Percentiles rank a stretch among this genome's conserved stretches.
These are phyloP conservation scores for Drosophila paranaensis DNA, from an alignment of 2,888 invertebrate genomes.

Conservation along the genomic window DNA sequence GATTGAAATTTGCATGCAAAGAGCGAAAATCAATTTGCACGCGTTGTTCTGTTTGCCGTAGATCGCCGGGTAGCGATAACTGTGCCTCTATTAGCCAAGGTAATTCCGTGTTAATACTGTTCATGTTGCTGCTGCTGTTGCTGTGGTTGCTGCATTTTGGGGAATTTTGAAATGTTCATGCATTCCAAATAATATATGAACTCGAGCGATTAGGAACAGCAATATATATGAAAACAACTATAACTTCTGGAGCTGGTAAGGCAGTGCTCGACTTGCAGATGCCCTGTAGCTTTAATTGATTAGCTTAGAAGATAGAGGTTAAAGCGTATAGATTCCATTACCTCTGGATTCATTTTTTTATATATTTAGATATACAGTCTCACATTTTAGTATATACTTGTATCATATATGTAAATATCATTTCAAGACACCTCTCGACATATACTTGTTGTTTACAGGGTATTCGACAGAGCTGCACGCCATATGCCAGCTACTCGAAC, in stretches of 20 bases:
- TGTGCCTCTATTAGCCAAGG: slow-evolving; percentile 33
- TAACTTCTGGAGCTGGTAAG: background rate
- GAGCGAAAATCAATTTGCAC: slow-evolving; percentile 81
- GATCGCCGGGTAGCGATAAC: slow-evolving; percentile 54
- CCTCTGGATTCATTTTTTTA: too few species aligned
- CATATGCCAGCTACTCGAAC: slow-evolving; percentile 38
- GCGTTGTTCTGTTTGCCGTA: slow-evolving; percentile 52
- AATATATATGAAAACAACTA: slow-evolving; percentile 11
- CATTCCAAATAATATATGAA: slow-evolving; percentile 33
- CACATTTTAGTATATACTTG: background rate
- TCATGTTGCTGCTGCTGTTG: slow-evolving; percentile 8
- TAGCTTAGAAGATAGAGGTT: background rate
- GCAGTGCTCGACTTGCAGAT: background rate
- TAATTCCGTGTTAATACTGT: slow-evolving; percentile 23
- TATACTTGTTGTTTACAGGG: slow-evolving; percentile 2
- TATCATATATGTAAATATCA: background rate
- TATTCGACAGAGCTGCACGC: slow-evolving; percentile 23
- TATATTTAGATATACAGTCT: background rate
- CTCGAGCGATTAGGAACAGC: slow-evolving; percentile 29
- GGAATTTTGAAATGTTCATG: slow-evolving; percentile 45
- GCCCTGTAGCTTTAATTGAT: slow-evolving; percentile 1
- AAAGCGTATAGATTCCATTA: background rate
- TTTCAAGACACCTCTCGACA: background rate
- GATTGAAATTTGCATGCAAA: slow-evolving; percentile 84
- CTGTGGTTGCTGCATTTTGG: slow-evolving; percentile 23